phyloP scores from a whole-genome alignment of 2,888 invertebrate species.

The Cheilosia vulpina region DNA sequence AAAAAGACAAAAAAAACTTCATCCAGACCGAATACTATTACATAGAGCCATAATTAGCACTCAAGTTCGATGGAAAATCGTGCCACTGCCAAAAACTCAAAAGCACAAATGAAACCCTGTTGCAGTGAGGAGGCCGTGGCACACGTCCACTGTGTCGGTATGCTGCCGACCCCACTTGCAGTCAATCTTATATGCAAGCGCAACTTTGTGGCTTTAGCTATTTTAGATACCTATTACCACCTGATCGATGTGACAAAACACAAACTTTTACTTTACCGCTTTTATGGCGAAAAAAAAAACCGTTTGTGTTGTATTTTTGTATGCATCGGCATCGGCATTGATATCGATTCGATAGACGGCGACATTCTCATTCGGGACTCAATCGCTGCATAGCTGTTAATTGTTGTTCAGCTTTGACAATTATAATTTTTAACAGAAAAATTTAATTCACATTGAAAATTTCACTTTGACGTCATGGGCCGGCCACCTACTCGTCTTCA shows the following conservation, averaged over 20 bases:
- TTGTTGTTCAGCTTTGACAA: slow-evolving; percentile 30
- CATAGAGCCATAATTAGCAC: slow-evolving; percentile 59
- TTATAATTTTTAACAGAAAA: slow-evolving; percentile 15
- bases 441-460: slow-evolving; percentile 23
- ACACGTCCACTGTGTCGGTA: slow-evolving; percentile 12
- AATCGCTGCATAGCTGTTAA: slow-evolving; percentile 28
- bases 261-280: slow-evolving; percentile 57
- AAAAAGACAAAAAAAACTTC: slow-evolving; percentile 21
- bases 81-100: slow-evolving; percentile 56
- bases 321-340: slow-evolving; percentile 15
- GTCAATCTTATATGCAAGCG: slow-evolving; percentile 1
- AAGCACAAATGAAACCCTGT: slow-evolving; percentile 6
- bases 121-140: slow-evolving; percentile 15
- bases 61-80: slow-evolving; percentile 64
- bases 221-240: no score
- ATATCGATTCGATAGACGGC: background rate
- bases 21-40: slow-evolving; percentile 37
- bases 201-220: background rate
- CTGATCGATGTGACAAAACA: slow-evolving; percentile 21
- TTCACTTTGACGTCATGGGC: slow-evolving; percentile 35
- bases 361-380: slow-evolving; percentile 44
- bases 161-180: no score
- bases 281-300: slow-evolving; percentile 23
- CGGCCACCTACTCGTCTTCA: background rate
- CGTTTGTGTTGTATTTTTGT: background rate